Conservation (phyloP, 2,113 vertebrate species). For the Rhinoderma darwinii region DNA sequence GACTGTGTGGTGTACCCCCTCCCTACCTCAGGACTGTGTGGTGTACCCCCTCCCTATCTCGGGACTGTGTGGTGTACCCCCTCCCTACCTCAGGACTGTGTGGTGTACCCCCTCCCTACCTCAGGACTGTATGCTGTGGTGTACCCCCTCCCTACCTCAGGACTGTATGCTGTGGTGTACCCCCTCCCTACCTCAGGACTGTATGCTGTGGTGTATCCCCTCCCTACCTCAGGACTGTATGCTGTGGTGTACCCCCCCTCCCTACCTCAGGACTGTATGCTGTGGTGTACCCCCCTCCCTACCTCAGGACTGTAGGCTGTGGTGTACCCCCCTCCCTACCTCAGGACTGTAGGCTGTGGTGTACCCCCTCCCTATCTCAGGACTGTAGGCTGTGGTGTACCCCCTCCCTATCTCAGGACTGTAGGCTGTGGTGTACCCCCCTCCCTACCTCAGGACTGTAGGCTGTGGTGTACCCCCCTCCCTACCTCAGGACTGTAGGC, state of each 20-base stretch:
- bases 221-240: background rate
- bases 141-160: background rate
- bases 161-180: constrained; percentile 13
- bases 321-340: background rate
- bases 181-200: background rate
- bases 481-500: background rate
- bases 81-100: background rate
- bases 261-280: background rate
- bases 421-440: constrained; percentile 24
- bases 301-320: background rate
- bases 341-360: background rate
- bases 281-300: background rate
- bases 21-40: too few relatives aligned
- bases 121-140: background rate
- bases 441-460: background rate
- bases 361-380: background rate
- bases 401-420: background rate
- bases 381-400: constrained; percentile 10
- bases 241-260: background rate
- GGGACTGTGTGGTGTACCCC: constrained; percentile 9
- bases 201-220: too few relatives aligned
- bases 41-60: too few relatives aligned
- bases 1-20: constrained; percentile 14
- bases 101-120: too few relatives aligned
- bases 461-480: constrained; percentile 4